phyloP scores from a whole-genome alignment of 2,888 invertebrate genomes.

The Stenolophus ochropezus region DNA sequence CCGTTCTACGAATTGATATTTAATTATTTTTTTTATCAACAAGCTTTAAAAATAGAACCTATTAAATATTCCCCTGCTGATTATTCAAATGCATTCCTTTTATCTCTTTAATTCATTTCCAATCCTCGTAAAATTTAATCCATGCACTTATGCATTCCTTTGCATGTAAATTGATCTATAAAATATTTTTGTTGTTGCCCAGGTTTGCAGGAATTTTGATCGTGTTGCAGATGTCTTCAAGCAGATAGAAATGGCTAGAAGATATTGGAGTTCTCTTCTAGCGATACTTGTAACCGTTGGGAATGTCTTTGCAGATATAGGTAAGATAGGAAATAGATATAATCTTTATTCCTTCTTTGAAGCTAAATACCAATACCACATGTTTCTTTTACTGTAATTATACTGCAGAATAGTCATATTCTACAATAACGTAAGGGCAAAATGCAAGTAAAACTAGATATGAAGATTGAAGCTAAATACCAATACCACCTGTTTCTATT shows the following conservation, averaged over 20 bases:
- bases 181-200: slow-evolving; percentile 15
- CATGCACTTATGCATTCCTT: background rate
- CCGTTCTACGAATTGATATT: background rate
- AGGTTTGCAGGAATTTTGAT: background rate
- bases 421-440: too few species aligned
- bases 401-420: too few species aligned
- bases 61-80: background rate
- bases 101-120: background rate
- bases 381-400: too few species aligned
- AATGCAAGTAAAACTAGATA: too few species aligned
- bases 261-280: slow-evolving; percentile 29
- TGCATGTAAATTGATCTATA: background rate
- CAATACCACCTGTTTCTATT: background rate
- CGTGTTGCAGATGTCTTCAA: slow-evolving; percentile 40
- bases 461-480: too few species aligned
- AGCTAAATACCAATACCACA: too few species aligned
- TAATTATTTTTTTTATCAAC: background rate
- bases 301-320: background rate
- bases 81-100: background rate
- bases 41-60: too few species aligned
- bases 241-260: slow-evolving; percentile 36
- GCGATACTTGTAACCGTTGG: background rate
- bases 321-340: background rate
- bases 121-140: background rate
- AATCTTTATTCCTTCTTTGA: too few species aligned